Evolutionary conservation across 2,888 invertebrate species (phyloP).

Genomic region (Tolmerus cingulatus): DNA sequence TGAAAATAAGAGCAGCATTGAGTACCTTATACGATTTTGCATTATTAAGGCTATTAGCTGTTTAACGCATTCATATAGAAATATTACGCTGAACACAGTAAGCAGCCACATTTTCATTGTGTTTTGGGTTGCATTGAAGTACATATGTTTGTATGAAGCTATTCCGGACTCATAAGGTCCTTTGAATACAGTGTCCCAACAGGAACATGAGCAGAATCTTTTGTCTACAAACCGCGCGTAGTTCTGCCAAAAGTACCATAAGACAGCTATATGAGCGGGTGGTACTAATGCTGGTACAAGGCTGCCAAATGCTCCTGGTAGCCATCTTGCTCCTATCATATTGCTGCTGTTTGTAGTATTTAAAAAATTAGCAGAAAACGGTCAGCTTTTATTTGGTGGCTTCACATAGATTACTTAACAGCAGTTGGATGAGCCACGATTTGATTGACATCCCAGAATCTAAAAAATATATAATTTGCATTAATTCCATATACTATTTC

Average conservation of each 20-base stretch:
- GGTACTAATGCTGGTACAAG: conserved; percentile 67
- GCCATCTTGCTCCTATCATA: conserved; percentile 62
- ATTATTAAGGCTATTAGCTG: conserved; percentile 66
- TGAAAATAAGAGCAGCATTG: conserved; percentile 71
- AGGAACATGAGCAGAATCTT: conserved; percentile 73
- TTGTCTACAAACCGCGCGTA: conserved; percentile 72
- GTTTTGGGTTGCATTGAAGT: conserved; percentile 73
- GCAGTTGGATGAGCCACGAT: background rate
- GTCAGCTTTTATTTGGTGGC: background rate
- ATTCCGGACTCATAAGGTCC: conserved; percentile 76
- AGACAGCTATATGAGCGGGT: conserved; percentile 69
- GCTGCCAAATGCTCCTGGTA: conserved; percentile 62
- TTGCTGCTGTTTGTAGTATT: conserved; percentile 17
- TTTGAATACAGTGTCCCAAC: conserved; percentile 81
- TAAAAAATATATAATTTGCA: background rate
- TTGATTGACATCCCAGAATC: background rate
- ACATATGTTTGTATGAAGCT: conserved; percentile 74
- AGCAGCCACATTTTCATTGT: conserved; percentile 73
- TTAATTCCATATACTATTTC: background rate
- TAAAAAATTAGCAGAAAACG: background rate
- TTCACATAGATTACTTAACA: background rate
- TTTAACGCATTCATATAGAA: conserved; percentile 70
- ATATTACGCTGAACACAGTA: conserved; percentile 68
- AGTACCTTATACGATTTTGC: conserved; percentile 66
- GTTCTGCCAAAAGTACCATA: conserved; percentile 74